A percentile compares a stretch with the other conserved stretches of the same genome.
phyloP scores from a whole-genome alignment of 1,140 invertebrate genomes.

The Meloidogyne chitwoodi region DNA sequence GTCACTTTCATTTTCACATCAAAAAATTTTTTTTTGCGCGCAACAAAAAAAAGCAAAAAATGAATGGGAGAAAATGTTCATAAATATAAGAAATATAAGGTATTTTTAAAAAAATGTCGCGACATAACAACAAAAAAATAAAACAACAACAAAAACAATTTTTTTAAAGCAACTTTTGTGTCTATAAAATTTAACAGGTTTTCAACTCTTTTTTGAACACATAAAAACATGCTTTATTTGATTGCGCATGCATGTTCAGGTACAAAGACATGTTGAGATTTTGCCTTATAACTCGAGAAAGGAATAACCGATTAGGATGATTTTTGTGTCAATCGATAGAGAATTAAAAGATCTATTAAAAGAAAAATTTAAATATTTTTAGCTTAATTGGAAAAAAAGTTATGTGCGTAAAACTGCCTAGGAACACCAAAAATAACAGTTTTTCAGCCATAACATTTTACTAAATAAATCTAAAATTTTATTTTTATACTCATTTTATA shows the following conservation, averaged over 20 bases:
- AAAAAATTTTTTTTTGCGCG: background rate
- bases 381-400: too few relatives aligned
- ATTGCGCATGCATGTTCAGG: background rate
- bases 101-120: background rate
- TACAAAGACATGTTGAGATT: background rate
- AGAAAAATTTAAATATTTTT: background rate
- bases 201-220: background rate
- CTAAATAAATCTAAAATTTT: background rate
- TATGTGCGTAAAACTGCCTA: too few relatives aligned
- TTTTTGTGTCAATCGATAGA: background rate
- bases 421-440: too few relatives aligned
- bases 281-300: background rate
- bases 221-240: background rate
- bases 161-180: background rate
- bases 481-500: background rate
- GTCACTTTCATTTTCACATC: background rate
- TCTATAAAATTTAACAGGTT: background rate
- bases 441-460: background rate
- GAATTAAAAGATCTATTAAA: background rate
- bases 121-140: background rate
- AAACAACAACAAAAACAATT: background rate
- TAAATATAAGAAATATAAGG: too few relatives aligned
- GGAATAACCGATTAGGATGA: background rate
- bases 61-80: background rate
- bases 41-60: background rate